Percentiles rank a stretch among this genome's conserved stretches.
Conservation (phyloP, 2,113 vertebrate genomes). For the Origma solitaria region DNA sequence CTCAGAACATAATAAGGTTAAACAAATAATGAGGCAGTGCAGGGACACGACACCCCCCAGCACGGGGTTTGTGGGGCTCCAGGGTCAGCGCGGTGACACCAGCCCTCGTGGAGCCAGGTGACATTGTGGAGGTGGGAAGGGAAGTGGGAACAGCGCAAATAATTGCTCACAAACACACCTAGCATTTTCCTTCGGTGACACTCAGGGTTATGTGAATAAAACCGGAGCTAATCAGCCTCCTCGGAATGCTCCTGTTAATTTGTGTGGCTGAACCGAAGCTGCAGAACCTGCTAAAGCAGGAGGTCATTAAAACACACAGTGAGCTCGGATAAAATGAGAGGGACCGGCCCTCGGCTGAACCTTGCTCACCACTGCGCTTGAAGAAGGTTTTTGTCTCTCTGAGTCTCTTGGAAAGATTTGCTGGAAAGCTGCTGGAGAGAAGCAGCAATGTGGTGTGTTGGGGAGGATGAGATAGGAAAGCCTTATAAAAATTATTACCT, state of each 20-base stretch:
- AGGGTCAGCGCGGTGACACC: background rate
- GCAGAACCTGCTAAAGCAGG: background rate
- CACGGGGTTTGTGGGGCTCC: accelerated
- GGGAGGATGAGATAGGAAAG: too few relatives aligned
- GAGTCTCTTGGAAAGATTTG: background rate
- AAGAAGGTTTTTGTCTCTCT: background rate
- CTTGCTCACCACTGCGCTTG: background rate
- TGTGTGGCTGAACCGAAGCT: background rate
- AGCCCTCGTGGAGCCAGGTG: background rate
- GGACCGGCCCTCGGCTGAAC: background rate
- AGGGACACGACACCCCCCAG: background rate
- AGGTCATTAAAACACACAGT: background rate
- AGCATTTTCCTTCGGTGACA: background rate
- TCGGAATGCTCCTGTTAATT: background rate
- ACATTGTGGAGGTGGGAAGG: background rate
- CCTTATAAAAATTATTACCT: too few relatives aligned
- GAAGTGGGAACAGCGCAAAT: background rate
- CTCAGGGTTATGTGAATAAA: background rate
- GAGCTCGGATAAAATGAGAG: background rate
- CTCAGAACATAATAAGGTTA: background rate
- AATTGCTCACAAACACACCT: background rate
- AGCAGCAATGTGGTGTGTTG: too few relatives aligned
- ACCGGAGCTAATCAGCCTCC: background rate
- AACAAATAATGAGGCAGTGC: background rate
- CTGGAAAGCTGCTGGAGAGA: background rate